A percentile compares a stretch with the other conserved stretches of the same genome.
These are phyloP conservation scores for Trididemnum clinides DNA, from an alignment of 23 tunicate genomes.

Conservation along the genomic window DNA sequence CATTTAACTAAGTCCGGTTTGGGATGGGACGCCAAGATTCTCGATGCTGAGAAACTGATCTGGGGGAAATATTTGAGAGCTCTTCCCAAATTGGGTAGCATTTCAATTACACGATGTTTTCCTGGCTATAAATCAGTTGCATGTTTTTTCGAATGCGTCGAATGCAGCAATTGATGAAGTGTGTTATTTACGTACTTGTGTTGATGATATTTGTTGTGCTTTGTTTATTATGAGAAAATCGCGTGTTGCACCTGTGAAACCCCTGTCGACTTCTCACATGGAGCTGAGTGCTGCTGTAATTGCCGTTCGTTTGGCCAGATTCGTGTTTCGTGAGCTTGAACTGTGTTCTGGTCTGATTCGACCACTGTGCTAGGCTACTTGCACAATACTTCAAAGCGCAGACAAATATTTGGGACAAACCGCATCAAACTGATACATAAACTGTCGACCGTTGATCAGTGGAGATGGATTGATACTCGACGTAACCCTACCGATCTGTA, in stretches of 20 bases:
- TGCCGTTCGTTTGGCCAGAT: background rate
- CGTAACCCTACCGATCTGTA: background rate
- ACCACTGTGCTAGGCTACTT: conserved; percentile 7
- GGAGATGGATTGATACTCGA: background rate
- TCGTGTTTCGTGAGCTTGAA: background rate
- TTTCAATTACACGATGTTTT: background rate
- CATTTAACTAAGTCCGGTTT: background rate
- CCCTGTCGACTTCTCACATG: background rate
- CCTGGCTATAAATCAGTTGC: background rate
- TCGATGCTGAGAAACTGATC: background rate
- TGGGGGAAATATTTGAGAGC: background rate
- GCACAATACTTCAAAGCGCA: background rate
- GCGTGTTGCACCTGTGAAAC: background rate
- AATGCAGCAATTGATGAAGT: background rate
- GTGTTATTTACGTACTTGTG: background rate
- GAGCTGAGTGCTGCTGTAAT: conserved; percentile 4
- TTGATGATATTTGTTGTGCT: background rate
- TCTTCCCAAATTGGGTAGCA: background rate
- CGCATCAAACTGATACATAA: background rate
- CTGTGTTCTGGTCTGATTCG: background rate
- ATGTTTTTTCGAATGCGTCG: conserved; percentile 7
- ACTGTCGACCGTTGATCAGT: background rate
- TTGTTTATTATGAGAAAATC: conserved; percentile 14
- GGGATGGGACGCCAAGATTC: conserved; percentile 12
- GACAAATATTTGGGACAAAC: background rate